Percentiles rank a stretch among this genome's conserved stretches.
These are phyloP conservation scores for Andrena dorsata DNA, from an alignment of 2,888 invertebrate genomes.

Conservation along the genomic window DNA sequence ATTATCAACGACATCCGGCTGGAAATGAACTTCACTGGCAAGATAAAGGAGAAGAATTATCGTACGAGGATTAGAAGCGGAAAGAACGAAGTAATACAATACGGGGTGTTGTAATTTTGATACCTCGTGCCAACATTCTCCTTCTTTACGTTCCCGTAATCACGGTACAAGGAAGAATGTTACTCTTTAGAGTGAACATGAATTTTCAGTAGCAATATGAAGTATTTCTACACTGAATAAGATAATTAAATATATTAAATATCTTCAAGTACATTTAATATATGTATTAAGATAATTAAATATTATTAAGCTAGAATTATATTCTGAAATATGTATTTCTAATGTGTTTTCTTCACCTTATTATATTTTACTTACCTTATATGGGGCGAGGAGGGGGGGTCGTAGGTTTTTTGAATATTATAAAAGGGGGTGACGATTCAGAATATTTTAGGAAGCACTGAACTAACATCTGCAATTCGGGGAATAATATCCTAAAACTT, in stretches of 20 bases:
- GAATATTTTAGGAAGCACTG: no score
- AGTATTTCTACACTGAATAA: neutral
- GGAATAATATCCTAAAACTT: neutral
- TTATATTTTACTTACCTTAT: no score
- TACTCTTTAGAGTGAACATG: neutral
- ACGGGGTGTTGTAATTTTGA: neutral
- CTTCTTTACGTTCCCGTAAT: neutral
- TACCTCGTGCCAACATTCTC: neutral
- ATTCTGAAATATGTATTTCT: no score
- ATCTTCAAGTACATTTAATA: no score
- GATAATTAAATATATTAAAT: no score
- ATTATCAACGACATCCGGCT: slow-evolving; percentile 34
- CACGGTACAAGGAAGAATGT: neutral
- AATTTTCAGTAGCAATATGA: neutral
- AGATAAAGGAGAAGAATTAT: slow-evolving; percentile 8
- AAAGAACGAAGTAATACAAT: neutral
- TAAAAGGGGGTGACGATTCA: no score
- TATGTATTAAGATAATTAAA: no score
- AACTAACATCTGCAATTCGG: no score
- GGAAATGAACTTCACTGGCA: neutral
- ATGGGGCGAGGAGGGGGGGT: no score
- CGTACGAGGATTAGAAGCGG: neutral
- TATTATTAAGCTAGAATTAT: no score
- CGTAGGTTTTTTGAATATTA: no score
- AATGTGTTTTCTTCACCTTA: no score